Evolutionary conservation across 2,113 vertebrate genomes (phyloP).

Genomic region (Scolopax mira): DNA sequence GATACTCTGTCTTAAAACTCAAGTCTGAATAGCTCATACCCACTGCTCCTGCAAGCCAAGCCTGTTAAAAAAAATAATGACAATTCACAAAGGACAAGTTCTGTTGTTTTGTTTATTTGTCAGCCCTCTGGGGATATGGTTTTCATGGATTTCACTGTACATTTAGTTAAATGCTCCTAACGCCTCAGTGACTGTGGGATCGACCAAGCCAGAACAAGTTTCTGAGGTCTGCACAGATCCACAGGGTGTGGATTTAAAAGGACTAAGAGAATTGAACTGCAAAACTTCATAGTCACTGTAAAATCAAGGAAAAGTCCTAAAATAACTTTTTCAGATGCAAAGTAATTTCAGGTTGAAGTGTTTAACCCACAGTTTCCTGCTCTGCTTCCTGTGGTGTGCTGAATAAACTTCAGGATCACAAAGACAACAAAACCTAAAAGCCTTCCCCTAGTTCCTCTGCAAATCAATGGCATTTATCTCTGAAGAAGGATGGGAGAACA

Average conservation of each 20-base stretch:
- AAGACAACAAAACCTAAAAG: not conserved
- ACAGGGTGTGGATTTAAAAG: not conserved
- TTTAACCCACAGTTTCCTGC: not conserved
- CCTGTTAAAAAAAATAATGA: not conserved
- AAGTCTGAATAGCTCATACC: not conserved
- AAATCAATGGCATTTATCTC: not conserved
- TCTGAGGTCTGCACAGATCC: not conserved
- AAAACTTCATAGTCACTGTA: not conserved
- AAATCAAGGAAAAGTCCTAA: not conserved
- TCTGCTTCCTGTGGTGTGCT: not conserved
- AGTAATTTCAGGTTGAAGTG: not conserved
- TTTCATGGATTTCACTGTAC: not conserved
- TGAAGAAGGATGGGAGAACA: not conserved
- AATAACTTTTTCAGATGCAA: not conserved
- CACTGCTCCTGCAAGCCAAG: not conserved
- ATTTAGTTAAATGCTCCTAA: not conserved
- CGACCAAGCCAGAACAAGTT: accelerated
- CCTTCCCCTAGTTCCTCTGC: not conserved
- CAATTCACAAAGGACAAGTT: not conserved
- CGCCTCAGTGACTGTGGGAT: not conserved
- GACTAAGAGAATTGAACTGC: not conserved
- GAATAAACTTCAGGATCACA: not conserved
- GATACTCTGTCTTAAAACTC: not conserved
- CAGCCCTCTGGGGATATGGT: not conserved
- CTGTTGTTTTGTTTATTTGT: not conserved